Evolutionary conservation across 2,888 invertebrate genomes (phyloP), one percentile per base, ranked within the genome.

Genomic region (Erebia epiphron): DNA sequence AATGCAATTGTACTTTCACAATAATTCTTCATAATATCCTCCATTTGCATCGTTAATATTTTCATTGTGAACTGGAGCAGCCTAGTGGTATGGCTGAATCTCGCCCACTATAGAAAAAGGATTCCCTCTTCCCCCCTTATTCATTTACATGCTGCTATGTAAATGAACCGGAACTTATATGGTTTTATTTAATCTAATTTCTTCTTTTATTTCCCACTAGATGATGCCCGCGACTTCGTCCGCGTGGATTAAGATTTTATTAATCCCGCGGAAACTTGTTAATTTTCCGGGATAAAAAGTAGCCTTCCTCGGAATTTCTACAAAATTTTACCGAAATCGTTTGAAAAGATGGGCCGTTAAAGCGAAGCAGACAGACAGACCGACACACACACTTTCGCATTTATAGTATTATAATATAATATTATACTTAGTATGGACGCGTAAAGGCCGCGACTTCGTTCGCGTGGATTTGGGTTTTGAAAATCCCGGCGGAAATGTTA

Each of bases 91-190:
- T 56, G 21, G 18, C 21, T 56, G 66, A 66, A 57, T 67, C 67
- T 58, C 57, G 54, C 67, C 58, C 67, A 67, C 58, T 58, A 67
- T 67, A 67, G 43, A 57, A 58, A 67, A 67, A 67, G 58, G 57
- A 58, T 49, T 49, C n/a, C 58, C n/a, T 35, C 1, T 49, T 16
- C 66, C 46, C 18, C n/a, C 10, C 67, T 41, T 21, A 65, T 65
- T 65, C 58, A 67, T 67, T 67, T 49, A 67, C 58, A 26, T 57
- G 50, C 57, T 49, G 14, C 56, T 16, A 43, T 56, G 56, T 65
- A 43, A 66, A 66, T 66, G 66, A 57, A 58, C 57, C 58, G 26
- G 49, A 26, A 58, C 67, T 58, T 67, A n/a, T 67, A 67, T 57
- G 66, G 58, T 58, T 67, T 67, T 49, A 58, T 58, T 57, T 57